Evolutionary conservation across 2,797 vertebrate species (phyloP).

Genomic region (Platyrinchus mystaceus): DNA sequence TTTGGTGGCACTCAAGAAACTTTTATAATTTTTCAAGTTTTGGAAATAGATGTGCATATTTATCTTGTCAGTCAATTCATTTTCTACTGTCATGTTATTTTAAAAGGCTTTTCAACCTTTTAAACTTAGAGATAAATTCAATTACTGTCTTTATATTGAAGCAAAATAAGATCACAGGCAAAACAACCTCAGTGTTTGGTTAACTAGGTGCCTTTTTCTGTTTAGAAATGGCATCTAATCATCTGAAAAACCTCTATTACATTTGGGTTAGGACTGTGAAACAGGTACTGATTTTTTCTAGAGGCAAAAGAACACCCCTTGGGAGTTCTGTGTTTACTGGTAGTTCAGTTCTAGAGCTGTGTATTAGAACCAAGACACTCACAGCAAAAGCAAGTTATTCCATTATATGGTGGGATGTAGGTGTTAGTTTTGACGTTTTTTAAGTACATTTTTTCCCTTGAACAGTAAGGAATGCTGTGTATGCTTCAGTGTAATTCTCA

Average conservation of each 20-base stretch:
- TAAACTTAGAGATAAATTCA: constrained; percentile 24
- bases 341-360: not conserved
- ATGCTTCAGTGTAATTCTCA: not conserved
- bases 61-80: not conserved
- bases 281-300: not conserved
- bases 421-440: not conserved
- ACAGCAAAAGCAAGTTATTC: not conserved
- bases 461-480: not conserved
- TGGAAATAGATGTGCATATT: not conserved
- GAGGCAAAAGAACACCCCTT: not conserved
- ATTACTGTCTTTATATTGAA: not conserved
- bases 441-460: not conserved
- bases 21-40: constrained; percentile 10
- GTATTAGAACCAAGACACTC: not conserved
- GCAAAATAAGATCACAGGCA: not conserved
- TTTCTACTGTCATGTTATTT: not conserved
- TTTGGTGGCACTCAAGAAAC: not conserved
- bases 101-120: not conserved
- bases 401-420: not conserved
- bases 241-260: not conserved
- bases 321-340: not conserved
- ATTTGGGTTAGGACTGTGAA: not conserved
- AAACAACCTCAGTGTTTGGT: constrained; percentile 12
- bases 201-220: not conserved
- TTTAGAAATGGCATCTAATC: not conserved